Evolutionary conservation across 2,113 vertebrate genomes (phyloP), one percentile per base, ranked within the genome.

Genomic region (Pavo muticus): DNA sequence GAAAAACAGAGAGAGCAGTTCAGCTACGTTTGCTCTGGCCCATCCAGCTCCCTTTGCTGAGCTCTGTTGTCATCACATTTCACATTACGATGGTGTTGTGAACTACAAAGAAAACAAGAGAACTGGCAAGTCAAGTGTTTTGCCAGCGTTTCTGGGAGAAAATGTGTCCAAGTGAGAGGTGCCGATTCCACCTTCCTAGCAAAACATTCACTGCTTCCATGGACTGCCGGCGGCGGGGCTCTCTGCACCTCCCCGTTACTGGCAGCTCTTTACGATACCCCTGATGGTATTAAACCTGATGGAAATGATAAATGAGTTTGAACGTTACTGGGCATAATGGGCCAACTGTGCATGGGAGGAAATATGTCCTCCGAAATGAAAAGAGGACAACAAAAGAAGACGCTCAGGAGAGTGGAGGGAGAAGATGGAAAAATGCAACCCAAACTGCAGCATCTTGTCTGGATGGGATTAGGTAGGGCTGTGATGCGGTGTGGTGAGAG

Each of bases 51-150:
- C 48, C 90, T 91, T 82, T 60, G 79, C 94, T 83, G 91, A 94
- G 84, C 88, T 74, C 96, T 30, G 76, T 11, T 94, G 93, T 95
- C 90, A 95, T 95, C 95, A 87, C 92, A 88, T 96, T 94, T 96
- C 92, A 94, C 63, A 83, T 95, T 74, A 95, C 72, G 91, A 95
- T 76, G 68, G 77, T 96, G 90, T 73, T 93, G 84, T 44, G 93
- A 96, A 85, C 81, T 90, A 96, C 73, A 85, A 95, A 94, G 92
- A 90, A 97, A 97, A 91, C 84, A 94, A 95, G 73, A 32, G 79
- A 96, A 82, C 20, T 90, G 93, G 93, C 79, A 84, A 95, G 77
- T 85, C 75, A 94, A 94, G 72, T 88, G 90, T 93, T 96, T 96
- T 94, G 90, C 75, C 90, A 96, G 87, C 64, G 91, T 96, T 96